A percentile compares a stretch with the other conserved stretches of the same genome.
Evolutionary conservation across 2,797 vertebrate species (phyloP).

Genomic region (Onychomys torridus): DNA sequence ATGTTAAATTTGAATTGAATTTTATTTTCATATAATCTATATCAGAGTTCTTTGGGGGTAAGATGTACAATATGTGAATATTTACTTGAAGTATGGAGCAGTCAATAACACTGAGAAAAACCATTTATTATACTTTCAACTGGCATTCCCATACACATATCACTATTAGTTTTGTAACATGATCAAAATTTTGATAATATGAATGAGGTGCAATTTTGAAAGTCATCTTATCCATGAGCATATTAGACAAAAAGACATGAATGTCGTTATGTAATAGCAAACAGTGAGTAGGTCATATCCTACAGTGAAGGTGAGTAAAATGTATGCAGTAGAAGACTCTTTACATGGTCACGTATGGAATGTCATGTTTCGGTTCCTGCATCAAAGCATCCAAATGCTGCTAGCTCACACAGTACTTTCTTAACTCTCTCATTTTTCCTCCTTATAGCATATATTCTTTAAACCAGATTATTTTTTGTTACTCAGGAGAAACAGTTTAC

Average conservation of each 20-base stretch:
- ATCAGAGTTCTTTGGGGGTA: background rate
- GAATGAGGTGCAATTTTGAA: constrained; percentile 28
- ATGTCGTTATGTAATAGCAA: constrained; percentile 6
- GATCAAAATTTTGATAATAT: background rate
- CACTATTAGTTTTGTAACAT: constrained; percentile 8
- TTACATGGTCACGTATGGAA: background rate
- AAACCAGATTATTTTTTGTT: no score
- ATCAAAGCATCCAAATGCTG: background rate
- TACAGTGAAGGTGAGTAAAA: constrained; percentile 43
- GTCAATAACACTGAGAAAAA: background rate
- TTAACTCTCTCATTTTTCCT: background rate
- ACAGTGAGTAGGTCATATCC: background rate
- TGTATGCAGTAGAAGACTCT: background rate
- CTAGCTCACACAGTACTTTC: constrained; percentile 13
- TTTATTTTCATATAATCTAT: constrained; percentile 58
- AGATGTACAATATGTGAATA: background rate
- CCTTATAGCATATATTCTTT: background rate
- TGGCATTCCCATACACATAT: background rate
- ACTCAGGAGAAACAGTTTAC: background rate
- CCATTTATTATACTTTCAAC: constrained; percentile 6
- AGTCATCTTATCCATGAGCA: constrained; percentile 13
- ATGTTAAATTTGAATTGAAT: constrained; percentile 53
- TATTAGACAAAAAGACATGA: constrained; percentile 52
- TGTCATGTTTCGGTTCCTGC: background rate
- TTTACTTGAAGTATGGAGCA: background rate